phyloP scores from a whole-genome alignment of 2,113 vertebrate species.

The Aptenodytes patagonicus region DNA sequence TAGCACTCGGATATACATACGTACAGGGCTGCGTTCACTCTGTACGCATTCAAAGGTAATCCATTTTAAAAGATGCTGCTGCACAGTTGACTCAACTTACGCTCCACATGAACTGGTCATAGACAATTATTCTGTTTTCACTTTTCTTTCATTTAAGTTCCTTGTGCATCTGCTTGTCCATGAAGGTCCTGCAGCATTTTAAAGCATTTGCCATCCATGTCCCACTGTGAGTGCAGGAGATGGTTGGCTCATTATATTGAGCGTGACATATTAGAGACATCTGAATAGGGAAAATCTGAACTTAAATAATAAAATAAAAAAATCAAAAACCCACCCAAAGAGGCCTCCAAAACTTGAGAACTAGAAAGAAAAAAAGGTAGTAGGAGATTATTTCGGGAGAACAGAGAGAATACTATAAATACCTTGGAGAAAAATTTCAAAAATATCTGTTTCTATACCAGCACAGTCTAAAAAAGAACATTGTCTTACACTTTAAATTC shows the following conservation, averaged over 20 bases:
- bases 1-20: neutral
- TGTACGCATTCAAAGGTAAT: neutral
- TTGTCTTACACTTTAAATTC: neutral
- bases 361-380: neutral
- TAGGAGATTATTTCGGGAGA: neutral
- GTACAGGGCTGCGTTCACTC: neutral
- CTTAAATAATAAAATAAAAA: neutral
- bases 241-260: neutral
- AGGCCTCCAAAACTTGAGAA: neutral
- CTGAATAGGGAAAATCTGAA: neutral
- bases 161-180: neutral
- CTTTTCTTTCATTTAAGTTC: neutral
- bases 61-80: neutral
- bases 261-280: neutral
- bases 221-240: neutral
- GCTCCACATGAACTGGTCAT: neutral
- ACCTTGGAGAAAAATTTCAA: neutral
- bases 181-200: neutral
- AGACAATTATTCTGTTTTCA: neutral
- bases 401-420: neutral
- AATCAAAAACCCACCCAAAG: neutral
- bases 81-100: neutral
- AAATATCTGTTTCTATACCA: neutral
- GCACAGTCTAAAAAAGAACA: neutral
- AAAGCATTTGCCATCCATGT: neutral